phyloP scores from a whole-genome alignment of 23 tunicate genomes.

The Halocynthia roretzi region DNA sequence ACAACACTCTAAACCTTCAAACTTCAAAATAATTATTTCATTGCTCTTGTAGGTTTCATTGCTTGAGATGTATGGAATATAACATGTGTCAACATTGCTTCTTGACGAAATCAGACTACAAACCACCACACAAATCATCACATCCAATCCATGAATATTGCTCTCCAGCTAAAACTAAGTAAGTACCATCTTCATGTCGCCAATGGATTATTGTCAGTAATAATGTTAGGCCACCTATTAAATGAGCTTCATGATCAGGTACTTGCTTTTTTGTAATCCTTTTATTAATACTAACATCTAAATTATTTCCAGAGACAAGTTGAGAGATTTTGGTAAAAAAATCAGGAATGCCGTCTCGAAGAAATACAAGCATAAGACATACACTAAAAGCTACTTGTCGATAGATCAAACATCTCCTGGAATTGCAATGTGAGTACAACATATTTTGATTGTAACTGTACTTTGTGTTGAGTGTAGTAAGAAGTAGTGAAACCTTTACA shows the following conservation, averaged over 20 bases:
- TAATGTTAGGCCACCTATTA: no score
- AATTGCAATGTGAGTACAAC: not conserved
- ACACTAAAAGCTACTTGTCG: constrained; percentile 49
- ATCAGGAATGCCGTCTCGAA: constrained; percentile 81
- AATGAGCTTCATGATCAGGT: no score
- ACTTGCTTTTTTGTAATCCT: no score
- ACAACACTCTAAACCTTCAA: no score
- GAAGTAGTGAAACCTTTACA: no score
- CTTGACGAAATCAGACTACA: constrained; percentile 26
- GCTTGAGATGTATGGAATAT: constrained; percentile 73
- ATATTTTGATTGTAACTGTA: no score
- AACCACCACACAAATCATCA: constrained; percentile 47
- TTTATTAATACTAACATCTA: no score
- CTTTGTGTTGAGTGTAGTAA: no score
- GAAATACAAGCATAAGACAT: constrained; percentile 65
- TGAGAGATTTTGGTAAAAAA: constrained; percentile 73
- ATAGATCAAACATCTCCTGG: constrained; percentile 17
- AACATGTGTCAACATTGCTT: constrained; percentile 78
- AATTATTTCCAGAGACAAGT: constrained; percentile 28
- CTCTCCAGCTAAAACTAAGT: constrained; percentile 50
- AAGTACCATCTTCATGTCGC: not conserved
- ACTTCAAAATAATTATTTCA: no score
- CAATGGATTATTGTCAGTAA: no score
- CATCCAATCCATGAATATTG: constrained; percentile 91
- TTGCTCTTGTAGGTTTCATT: constrained; percentile 30